Percentiles rank a stretch among this genome's conserved stretches.
Evolutionary conservation across 2,797 vertebrate genomes (phyloP).

Genomic region (Bucorvus abyssinicus): DNA sequence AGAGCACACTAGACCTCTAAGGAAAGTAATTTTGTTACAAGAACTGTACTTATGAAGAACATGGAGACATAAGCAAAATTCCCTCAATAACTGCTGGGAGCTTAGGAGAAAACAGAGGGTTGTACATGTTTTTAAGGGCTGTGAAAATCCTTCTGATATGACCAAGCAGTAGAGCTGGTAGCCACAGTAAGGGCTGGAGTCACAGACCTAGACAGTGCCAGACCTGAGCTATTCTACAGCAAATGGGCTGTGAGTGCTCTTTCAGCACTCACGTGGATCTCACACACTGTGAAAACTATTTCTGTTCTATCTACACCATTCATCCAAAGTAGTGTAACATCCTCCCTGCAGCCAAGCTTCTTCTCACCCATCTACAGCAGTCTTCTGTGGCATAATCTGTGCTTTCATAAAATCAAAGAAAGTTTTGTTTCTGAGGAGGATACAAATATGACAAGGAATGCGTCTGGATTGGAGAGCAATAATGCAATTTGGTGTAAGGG

Average conservation of each 20-base stretch:
- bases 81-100: neutral
- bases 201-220: neutral
- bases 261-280: neutral
- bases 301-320: neutral
- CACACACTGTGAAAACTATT: rapidly evolving
- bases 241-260: neutral
- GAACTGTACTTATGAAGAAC: neutral
- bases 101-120: neutral
- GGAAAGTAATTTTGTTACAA: neutral
- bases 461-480: neutral
- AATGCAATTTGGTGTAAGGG: neutral
- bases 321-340: neutral
- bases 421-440: neutral
- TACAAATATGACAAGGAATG: neutral
- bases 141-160: neutral
- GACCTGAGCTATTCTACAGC: neutral
- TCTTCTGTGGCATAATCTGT: neutral
- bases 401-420: neutral
- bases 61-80: neutral
- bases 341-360: neutral
- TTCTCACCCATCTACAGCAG: neutral
- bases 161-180: neutral
- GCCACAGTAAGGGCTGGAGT: neutral
- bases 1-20: neutral
- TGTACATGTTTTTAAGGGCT: neutral